Evolutionary conservation across 2,888 invertebrate genomes (phyloP).

Genomic region (Pyralis farinalis): DNA sequence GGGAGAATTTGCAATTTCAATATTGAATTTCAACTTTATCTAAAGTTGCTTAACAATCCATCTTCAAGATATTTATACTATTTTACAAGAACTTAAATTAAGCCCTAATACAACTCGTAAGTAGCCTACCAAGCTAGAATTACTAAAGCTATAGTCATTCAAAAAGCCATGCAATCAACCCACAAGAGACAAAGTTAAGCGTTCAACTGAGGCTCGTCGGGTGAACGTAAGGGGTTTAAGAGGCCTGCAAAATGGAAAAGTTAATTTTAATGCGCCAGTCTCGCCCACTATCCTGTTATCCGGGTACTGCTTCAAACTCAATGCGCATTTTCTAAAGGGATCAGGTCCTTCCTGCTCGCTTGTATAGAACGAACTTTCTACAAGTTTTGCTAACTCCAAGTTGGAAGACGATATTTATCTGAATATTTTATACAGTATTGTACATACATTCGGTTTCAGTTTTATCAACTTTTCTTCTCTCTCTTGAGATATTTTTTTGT

Average conservation of each 20-base stretch:
- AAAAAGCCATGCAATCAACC: slow-evolving; percentile 1
- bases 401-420: slow-evolving; percentile 12
- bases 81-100: too few species aligned
- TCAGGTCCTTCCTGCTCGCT: slow-evolving; percentile 27
- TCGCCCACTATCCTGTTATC: slow-evolving; percentile 42
- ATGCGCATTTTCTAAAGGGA: slow-evolving; percentile 37
- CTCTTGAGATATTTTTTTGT: too few species aligned
- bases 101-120: too few species aligned
- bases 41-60: too few species aligned
- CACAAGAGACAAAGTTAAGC: slow-evolving; percentile 17
- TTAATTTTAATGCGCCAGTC: slow-evolving; percentile 50
- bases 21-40: too few species aligned
- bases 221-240: slow-evolving; percentile 36
- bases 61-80: too few species aligned
- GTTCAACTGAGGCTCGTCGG: slow-evolving; percentile 14
- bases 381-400: slow-evolving; percentile 17
- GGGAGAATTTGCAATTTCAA: too few species aligned
- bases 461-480: not conserved
- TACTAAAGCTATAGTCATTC: not conserved
- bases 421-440: slow-evolving; percentile 13
- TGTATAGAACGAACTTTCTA: slow-evolving; percentile 31
- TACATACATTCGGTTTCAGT: slow-evolving; percentile 5
- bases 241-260: slow-evolving; percentile 49
- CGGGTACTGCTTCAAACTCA: slow-evolving; percentile 24
- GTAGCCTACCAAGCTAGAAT: not conserved